Percentiles rank a stretch among this genome's conserved stretches.
Conservation (phyloP, 1,140 invertebrate genomes). For the Heliothis virescens region DNA sequence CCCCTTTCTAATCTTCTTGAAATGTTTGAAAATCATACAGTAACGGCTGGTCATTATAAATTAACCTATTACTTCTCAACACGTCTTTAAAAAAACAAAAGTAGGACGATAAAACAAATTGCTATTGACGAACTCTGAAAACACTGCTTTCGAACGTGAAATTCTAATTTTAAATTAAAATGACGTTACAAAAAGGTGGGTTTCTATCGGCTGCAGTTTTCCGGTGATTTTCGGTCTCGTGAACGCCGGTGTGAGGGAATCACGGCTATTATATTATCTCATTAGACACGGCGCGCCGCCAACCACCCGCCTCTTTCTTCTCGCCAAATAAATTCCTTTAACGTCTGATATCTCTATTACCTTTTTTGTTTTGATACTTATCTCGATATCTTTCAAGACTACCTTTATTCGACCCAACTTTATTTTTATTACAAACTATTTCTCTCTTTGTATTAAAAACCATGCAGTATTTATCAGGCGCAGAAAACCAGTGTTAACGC, state of each 20-base stretch:
- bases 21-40: no score
- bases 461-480: slow-evolving; percentile 3
- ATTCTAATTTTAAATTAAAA: slow-evolving; percentile 37
- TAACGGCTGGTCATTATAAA: no score
- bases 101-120: no score
- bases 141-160: not conserved
- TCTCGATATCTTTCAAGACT: slow-evolving; percentile 26
- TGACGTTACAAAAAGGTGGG: slow-evolving; percentile 65
- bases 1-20: no score
- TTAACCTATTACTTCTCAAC: no score
- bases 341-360: slow-evolving; percentile 76
- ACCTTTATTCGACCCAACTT: slow-evolving; percentile 17
- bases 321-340: slow-evolving; percentile 83
- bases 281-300: slow-evolving; percentile 81
- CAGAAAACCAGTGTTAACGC: slow-evolving; percentile 63
- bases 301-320: slow-evolving; percentile 72
- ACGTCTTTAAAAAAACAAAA: not conserved
- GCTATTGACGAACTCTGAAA: not conserved
- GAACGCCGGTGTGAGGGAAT: slow-evolving; percentile 77
- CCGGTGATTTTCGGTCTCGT: slow-evolving; percentile 81
- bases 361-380: slow-evolving; percentile 61
- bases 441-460: not conserved
- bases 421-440: slow-evolving; percentile 20
- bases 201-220: slow-evolving; percentile 78
- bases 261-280: slow-evolving; percentile 85